phyloP scores from a whole-genome alignment of 2,113 vertebrate genomes.

The Neotoma lepida region DNA sequence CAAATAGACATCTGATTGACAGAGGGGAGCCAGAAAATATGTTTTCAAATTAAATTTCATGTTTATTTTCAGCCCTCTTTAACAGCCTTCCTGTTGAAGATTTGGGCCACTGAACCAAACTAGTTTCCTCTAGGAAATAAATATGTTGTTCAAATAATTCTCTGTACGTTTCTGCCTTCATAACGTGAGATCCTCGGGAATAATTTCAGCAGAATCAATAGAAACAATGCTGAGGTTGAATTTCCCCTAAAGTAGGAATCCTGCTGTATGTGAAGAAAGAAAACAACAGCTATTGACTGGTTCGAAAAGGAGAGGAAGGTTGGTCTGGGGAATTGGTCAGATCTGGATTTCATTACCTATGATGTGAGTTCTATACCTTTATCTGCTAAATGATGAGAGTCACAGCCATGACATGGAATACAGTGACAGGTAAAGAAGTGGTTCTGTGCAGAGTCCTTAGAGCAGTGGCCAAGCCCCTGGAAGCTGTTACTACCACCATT shows the following conservation, averaged over 20 bases:
- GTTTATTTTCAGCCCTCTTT: conserved; percentile 70
- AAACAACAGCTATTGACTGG: neutral
- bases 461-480: neutral
- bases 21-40: conserved; percentile 52
- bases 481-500: neutral
- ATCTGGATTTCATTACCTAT: neutral
- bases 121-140: conserved; percentile 57
- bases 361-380: neutral
- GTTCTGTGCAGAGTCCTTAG: neutral
- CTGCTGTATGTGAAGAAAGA: neutral
- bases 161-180: conserved; percentile 40
- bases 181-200: conserved; percentile 22
- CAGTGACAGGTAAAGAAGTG: neutral
- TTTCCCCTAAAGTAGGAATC: neutral
- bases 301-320: neutral
- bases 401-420: too few relatives aligned
- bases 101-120: conserved; percentile 48
- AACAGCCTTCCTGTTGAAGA: conserved; percentile 57
- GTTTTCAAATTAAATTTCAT: conserved; percentile 75
- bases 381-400: neutral
- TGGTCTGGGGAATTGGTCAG: neutral
- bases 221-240: neutral
- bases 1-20: conserved; percentile 58
- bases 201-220: conserved; percentile 38
- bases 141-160: conserved; percentile 54